Conservation (phyloP, 1,140 invertebrate genomes). For the Oncopeltus fasciatus region DNA sequence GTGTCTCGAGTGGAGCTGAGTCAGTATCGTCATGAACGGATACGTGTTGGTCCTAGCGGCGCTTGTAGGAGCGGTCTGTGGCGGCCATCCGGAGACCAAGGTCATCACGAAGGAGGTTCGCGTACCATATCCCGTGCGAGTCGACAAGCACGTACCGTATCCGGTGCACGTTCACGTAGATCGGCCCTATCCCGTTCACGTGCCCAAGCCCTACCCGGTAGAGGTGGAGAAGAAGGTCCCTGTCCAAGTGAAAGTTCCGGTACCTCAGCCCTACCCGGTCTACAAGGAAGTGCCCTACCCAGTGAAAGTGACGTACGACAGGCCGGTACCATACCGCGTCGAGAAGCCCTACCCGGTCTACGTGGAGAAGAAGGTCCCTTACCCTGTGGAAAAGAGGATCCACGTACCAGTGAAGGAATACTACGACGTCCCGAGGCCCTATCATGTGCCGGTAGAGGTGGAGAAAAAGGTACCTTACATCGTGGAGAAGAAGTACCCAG, state of each 20-base stretch:
- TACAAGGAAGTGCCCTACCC: slow-evolving; percentile 33
- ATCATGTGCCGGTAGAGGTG: not conserved
- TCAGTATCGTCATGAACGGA: too few species aligned
- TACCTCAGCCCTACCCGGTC: slow-evolving; percentile 44
- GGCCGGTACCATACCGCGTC: slow-evolving; percentile 8
- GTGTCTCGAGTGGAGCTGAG: too few species aligned
- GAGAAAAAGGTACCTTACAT: slow-evolving; percentile 12
- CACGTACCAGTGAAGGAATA: slow-evolving; percentile 8
- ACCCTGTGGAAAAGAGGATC: slow-evolving; percentile 6
- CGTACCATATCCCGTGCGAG: slow-evolving; percentile 49
- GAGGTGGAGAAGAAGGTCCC: slow-evolving; percentile 22
- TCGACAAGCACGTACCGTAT: slow-evolving; percentile 24
- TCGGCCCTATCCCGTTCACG: slow-evolving; percentile 22
- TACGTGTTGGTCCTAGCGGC: too few species aligned
- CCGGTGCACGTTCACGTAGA: slow-evolving; percentile 24
- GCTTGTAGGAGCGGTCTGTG: too few species aligned
- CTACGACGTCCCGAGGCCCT: slow-evolving; percentile 9
- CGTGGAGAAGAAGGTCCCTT: slow-evolving; percentile 1
- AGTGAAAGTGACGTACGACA: slow-evolving; percentile 2
- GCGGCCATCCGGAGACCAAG: not conserved
- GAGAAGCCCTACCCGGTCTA: not conserved
- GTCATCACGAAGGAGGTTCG: slow-evolving; percentile 40
- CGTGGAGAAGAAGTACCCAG: slow-evolving; percentile 11
- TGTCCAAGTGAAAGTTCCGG: slow-evolving; percentile 42
- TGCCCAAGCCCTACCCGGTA: slow-evolving; percentile 24